phyloP scores from a whole-genome alignment of 2,797 vertebrate species.

The Acrossocheilus fasciatus region DNA sequence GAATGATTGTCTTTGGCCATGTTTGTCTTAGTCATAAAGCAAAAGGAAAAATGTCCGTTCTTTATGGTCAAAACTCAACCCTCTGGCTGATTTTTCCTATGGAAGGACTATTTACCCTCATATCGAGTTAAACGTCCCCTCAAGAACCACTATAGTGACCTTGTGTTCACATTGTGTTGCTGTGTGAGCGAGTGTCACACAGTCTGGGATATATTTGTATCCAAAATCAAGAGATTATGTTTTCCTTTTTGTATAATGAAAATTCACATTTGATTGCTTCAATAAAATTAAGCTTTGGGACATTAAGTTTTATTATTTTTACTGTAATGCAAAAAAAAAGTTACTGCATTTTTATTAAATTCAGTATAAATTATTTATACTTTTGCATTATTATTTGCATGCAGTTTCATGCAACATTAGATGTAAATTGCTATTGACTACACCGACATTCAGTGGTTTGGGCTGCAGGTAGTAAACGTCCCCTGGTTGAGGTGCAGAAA shows the following conservation, averaged over 20 bases:
- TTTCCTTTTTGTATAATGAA: background rate
- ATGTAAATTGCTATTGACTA: background rate
- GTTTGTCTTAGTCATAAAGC: conserved; percentile 16
- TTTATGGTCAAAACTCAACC: conserved; percentile 3
- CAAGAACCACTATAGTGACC: background rate
- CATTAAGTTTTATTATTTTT: background rate
- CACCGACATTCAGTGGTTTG: background rate
- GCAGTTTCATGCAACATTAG: background rate
- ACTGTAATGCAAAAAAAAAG: background rate
- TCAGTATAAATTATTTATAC: background rate
- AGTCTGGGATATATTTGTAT: background rate
- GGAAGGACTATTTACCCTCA: conserved; percentile 9
- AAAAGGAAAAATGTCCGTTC: conserved; percentile 6
- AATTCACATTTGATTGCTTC: background rate
- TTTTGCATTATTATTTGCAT: background rate
- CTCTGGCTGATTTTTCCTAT: background rate
- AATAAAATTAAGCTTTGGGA: background rate
- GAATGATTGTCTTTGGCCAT: conserved; percentile 20
- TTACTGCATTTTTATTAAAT: background rate
- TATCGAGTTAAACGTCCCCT: background rate
- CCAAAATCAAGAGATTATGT: background rate
- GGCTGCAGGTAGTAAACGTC: conserved; percentile 8
- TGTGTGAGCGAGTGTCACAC: background rate
- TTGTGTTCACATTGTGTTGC: background rate
- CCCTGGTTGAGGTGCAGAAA: background rate